Base-by-base conservation (phyloP, 1,140 invertebrate species). In the Trachelipus rathkii region DNA sequence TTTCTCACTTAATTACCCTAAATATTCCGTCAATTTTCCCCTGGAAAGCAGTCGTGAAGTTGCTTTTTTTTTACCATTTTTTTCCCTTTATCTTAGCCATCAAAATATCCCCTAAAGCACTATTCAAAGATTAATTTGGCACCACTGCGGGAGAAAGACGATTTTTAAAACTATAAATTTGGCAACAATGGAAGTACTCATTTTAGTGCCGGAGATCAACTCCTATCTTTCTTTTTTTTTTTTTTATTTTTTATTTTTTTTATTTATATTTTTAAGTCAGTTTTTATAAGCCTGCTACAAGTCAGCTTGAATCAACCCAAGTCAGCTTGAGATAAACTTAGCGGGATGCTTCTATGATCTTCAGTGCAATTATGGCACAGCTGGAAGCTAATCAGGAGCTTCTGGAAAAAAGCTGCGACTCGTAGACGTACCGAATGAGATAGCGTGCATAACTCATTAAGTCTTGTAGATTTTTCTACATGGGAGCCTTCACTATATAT, bases 311-410 rank as follows among this genome's bases (percentile, higher is more conserved):
- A 33, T 33, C 33, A 33, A 33, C 33, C 33, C 33, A 6, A 33
- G 33, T 33, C 33, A 33, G 33, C 33, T 33, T 33, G 33, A 33
- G 33, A 33, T 33, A 33, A 33, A 33, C 19, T 60, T 19, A 60
- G 50, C 50, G 50, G 50, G 50, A 19, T 60, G 11, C 50, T 60
- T 19, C 50, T 60, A 19, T 60, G 50, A 60, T 60, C 50, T 60
- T 60, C 50, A 19, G 50, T 60, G 11, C 50, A 60, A 60, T 60
- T 60, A 60, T 60, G 11, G 50, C 50, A 8, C 50, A 60, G 50
- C 50, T 60, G 50, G 50, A 60, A 60, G 11, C 50, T 60, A 60
- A 60, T 60, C 50, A 60, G 11, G 50, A 60, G 50, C 50, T 60
- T 60, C 50, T 60, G 50, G 8, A 60, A 60, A 60, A 60, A 60